These are phyloP conservation scores for Tenthredo scrophulariae DNA, from an alignment of 2,888 invertebrate species.

Conservation along the genomic window DNA sequence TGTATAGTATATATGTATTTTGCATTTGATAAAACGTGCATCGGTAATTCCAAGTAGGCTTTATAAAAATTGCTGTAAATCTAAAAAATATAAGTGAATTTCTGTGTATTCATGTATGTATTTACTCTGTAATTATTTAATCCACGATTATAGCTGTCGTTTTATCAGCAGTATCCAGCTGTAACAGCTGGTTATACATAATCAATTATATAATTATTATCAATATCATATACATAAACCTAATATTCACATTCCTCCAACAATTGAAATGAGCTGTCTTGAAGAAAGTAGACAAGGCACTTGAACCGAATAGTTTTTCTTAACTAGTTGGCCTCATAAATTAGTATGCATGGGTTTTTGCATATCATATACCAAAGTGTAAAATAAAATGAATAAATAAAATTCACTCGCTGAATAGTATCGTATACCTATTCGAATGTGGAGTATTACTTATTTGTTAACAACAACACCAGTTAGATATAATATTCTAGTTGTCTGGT, in stretches of 20 bases:
- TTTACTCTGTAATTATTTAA: conserved; percentile 57
- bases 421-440: conserved; percentile 59
- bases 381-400: conserved; percentile 58
- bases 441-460: conserved; percentile 45
- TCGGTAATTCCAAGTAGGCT: conserved; percentile 70
- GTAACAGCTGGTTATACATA: conserved; percentile 56
- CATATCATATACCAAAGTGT: conserved; percentile 62
- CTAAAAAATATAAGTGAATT: conserved; percentile 77
- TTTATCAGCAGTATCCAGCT: conserved; percentile 56
- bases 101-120: conserved; percentile 55
- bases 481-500: not conserved
- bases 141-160: conserved; percentile 57
- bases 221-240: conserved; percentile 63
- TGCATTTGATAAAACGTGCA: conserved; percentile 51
- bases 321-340: conserved; percentile 76
- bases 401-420: conserved; percentile 63
- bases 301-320: conserved; percentile 76
- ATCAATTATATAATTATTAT: conserved; percentile 59
- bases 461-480: conserved; percentile 30
- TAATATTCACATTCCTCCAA: conserved; percentile 77
- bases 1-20: conserved; percentile 54
- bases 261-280: conserved; percentile 77
- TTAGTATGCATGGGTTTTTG: conserved; percentile 60
- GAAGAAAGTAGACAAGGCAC: conserved; percentile 78
- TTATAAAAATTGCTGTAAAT: conserved; percentile 77